Evolutionary conservation across 2,797 vertebrate genomes (phyloP), one percentile per base, ranked within the genome.

Genomic region (Catharus ustulatus): DNA sequence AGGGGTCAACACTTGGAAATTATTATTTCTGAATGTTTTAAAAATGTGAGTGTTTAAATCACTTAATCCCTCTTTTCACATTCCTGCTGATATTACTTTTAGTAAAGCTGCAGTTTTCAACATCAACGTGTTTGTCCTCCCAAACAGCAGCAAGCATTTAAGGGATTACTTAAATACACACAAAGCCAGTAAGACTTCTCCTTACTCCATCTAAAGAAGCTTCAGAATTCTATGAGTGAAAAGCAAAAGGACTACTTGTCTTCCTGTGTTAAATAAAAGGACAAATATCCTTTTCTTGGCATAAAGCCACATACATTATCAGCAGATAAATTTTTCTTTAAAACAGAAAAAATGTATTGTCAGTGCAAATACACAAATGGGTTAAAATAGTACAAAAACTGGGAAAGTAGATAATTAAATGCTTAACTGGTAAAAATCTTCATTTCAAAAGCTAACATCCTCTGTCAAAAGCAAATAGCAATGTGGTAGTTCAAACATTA

Each of bases 381-480:
- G 82, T 91, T 97, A 95, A 80, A 96, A 87, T 0, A 95, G 48
- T 57, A 79, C 46, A 85, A 45, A 88, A 72, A 72, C 34, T 29
- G 19, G 34, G 85, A 94, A 84, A 93, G 46, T 13, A 87, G 43
- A 69, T 48, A 95, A 91, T 89, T 92, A 96, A 96, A 97, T 66
- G 73, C 93, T 91, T 87, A 94, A 96, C 66, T 84, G 52, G 75
- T 90, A 92, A 91, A 95, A 92, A 94, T 59, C 77, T 91, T 96
- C 21, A 87, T 90, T 95, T 96, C 79, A 48, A 80, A 68, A 69
- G 77, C 66, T 73, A 79, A 55, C 51, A 89, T 68, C 84, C 64
- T 84, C 57, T 32, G 11, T 68, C 75, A 86, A 96, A 95, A 93
- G 83, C 83, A 92, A 89, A 95, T 0, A 84, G 67, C 52, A 91